Conservation (phyloP, 1,140 invertebrate genomes). For the Alviniconcha marisindica region DNA sequence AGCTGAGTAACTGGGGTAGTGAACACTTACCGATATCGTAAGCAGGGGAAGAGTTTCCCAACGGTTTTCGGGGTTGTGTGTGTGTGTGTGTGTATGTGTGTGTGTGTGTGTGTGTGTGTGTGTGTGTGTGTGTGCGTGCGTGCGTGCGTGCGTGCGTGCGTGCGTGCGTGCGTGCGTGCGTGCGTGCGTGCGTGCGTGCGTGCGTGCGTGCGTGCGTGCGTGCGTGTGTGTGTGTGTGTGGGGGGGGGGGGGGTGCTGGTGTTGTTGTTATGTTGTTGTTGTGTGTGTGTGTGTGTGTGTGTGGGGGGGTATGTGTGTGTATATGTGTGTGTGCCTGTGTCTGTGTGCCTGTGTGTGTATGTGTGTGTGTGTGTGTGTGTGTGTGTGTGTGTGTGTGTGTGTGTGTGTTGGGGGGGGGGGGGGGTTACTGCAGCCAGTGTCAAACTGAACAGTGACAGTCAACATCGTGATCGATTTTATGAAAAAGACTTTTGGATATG, state of each 20-base stretch:
- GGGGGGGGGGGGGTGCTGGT: background rate
- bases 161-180: background rate
- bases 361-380: background rate
- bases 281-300: conserved; percentile 12
- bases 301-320: background rate
- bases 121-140: background rate
- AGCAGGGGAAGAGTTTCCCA: too few species aligned
- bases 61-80: background rate
- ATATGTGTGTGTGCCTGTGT: background rate
- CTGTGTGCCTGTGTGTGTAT: background rate
- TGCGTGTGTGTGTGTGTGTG: background rate
- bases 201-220: background rate
- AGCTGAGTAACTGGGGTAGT: too few species aligned
- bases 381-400: background rate
- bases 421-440: too few species aligned
- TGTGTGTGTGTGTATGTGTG: conserved; percentile 19
- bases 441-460: too few species aligned
- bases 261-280: background rate
- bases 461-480: too few species aligned
- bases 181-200: background rate
- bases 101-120: conserved; percentile 21
- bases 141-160: background rate
- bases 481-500: too few species aligned
- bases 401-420: too few species aligned
- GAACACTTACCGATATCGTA: too few species aligned